A percentile compares a stretch with the other conserved stretches of the same genome.
These are phyloP conservation scores for Stenoptilia bipunctidactyla DNA, from an alignment of 2,888 invertebrate species.

Conservation along the genomic window DNA sequence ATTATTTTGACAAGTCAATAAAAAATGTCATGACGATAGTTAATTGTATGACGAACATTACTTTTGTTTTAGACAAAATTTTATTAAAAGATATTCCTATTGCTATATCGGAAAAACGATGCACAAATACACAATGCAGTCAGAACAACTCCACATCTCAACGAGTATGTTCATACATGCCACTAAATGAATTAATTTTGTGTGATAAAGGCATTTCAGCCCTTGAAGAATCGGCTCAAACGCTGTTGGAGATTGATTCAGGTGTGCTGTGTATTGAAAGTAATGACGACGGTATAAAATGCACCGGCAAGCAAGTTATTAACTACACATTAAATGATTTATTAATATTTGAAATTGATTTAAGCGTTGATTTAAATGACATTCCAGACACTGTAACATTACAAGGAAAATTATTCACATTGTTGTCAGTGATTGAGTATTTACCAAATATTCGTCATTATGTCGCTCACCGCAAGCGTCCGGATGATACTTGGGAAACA, in stretches of 20 bases:
- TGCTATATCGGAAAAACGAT: slow-evolving; percentile 10
- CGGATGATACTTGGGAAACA: no score
- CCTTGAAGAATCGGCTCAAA: slow-evolving; percentile 11
- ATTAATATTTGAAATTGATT: slow-evolving; percentile 13
- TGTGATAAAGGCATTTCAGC: slow-evolving; percentile 11
- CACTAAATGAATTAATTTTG: slow-evolving; percentile 10
- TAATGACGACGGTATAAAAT: slow-evolving; percentile 12
- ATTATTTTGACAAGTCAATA: slow-evolving; percentile 10
- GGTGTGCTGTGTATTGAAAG: slow-evolving; percentile 10
- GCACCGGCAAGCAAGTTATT: slow-evolving; percentile 11
- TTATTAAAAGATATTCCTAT: slow-evolving; percentile 11
- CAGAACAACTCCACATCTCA: slow-evolving; percentile 11
- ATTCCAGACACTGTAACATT: no score
- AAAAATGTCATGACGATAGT: slow-evolving; percentile 11
- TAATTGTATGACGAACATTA: slow-evolving; percentile 10
- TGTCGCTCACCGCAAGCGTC: no score
- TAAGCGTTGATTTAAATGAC: slow-evolving; percentile 6
- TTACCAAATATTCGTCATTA: no score
- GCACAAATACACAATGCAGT: slow-evolving; percentile 9
- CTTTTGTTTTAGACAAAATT: slow-evolving; percentile 11
- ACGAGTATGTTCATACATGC: slow-evolving; percentile 13
- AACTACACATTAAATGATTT: slow-evolving; percentile 13
- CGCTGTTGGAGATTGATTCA: slow-evolving; percentile 11
- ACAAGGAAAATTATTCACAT: no score
- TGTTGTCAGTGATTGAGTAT: no score